Evolutionary conservation across 2,797 vertebrate species (phyloP).

Genomic region (Hapalemur alaotrensis): DNA sequence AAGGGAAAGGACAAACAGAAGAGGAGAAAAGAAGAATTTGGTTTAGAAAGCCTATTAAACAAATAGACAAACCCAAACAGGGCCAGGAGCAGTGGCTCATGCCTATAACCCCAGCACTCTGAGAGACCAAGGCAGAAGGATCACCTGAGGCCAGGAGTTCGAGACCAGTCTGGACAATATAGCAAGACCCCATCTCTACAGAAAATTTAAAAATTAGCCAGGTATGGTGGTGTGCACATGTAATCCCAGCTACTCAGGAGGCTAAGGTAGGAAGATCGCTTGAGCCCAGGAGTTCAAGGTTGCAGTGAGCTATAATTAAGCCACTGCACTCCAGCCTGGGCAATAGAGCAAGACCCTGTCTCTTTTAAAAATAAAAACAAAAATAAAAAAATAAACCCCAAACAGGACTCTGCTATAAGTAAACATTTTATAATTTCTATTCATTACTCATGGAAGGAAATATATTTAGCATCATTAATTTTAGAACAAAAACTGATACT

Average conservation of each 20-base stretch:
- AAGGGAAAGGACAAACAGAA: neutral
- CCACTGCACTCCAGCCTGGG: no score
- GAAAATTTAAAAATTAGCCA: neutral
- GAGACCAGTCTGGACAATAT: neutral
- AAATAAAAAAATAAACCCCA: neutral
- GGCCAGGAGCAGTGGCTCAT: neutral
- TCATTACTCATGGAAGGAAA: neutral
- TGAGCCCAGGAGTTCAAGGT: neutral
- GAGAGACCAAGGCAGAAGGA: neutral
- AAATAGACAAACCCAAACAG: slow-evolving; percentile 5
- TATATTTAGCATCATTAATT: slow-evolving; percentile 8
- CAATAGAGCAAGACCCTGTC: no score
- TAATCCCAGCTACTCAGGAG: neutral
- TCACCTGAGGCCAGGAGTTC: neutral
- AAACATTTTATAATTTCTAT: slow-evolving; percentile 32
- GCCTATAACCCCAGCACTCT: neutral
- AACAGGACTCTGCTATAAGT: neutral
- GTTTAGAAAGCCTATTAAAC: neutral
- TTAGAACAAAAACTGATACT: slow-evolving; percentile 29
- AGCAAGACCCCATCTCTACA: neutral
- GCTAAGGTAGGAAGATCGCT: neutral
- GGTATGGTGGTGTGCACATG: no score
- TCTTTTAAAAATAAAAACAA: neutral
- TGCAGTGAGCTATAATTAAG: neutral
- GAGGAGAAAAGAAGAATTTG: neutral